These are phyloP conservation scores for Leucopsar rothschildi DNA, from an alignment of 2,113 vertebrate genomes.

Conservation along the genomic window DNA sequence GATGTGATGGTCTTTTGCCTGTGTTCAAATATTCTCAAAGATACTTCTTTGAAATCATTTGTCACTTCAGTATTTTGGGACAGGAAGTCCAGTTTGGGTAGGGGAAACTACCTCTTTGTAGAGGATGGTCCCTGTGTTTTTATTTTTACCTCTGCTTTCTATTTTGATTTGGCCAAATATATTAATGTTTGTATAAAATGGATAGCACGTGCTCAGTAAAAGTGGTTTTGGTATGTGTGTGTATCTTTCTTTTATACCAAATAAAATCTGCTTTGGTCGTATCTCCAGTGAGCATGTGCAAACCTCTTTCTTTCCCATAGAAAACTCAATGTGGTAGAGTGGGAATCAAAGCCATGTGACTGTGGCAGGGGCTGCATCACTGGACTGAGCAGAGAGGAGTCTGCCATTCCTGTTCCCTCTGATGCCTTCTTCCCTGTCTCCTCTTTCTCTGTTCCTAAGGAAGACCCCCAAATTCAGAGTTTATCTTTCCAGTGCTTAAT, in stretches of 20 bases:
- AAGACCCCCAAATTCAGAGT: background rate
- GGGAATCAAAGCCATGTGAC: background rate
- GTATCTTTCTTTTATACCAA: slow-evolving; percentile 6
- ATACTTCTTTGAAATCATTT: background rate
- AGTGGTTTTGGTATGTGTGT: background rate
- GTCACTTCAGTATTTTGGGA: background rate
- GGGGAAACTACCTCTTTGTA: background rate
- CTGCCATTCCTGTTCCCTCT: background rate
- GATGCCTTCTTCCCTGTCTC: background rate
- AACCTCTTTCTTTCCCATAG: background rate
- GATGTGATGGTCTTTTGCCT: background rate
- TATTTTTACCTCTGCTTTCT: background rate
- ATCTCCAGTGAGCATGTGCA: background rate
- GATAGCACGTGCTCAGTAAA: background rate
- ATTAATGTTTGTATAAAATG: background rate
- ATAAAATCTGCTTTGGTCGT: slow-evolving; percentile 13
- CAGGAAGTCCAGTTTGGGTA: background rate
- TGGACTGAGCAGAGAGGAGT: background rate
- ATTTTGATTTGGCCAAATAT: background rate
- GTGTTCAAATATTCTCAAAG: background rate
- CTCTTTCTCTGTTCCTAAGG: background rate
- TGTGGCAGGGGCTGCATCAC: accelerated
- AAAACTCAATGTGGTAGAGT: background rate
- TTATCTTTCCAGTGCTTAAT: background rate
- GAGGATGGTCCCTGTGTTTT: background rate